Percentiles rank a stretch among this genome's conserved stretches.
Conservation (phyloP, 2,113 vertebrate species). For the Sinocyclocheilus anophthalmus region DNA sequence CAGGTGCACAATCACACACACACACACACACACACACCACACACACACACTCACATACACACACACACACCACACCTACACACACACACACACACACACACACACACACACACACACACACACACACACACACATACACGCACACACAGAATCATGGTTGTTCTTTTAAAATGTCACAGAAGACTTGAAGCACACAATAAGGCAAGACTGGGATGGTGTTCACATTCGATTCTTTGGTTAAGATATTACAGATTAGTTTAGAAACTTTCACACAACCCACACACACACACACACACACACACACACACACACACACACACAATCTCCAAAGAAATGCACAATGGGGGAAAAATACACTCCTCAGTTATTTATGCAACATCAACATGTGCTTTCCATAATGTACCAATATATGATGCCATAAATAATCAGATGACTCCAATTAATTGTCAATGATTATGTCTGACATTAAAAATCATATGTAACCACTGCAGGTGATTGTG, state of each 20-base stretch:
- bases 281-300: too few relatives aligned
- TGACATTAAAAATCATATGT: not conserved
- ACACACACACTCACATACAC: too few relatives aligned
- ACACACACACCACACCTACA: not conserved
- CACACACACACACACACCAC: too few relatives aligned
- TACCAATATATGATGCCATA: not conserved
- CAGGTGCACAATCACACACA: not conserved
- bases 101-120: not conserved
- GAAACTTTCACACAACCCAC: too few relatives aligned
- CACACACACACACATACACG: not conserved
- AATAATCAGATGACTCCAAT: not conserved
- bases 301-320: too few relatives aligned
- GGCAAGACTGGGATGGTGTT: conserved; percentile 8
- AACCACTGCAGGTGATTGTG: not conserved
- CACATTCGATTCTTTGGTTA: conserved; percentile 36
- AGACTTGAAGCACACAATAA: not conserved
- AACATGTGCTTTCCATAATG: not conserved
- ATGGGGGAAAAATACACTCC: not conserved
- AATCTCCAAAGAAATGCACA: not conserved
- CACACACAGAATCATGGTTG: not conserved
- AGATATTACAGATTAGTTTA: conserved; percentile 14
- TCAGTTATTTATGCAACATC: not conserved
- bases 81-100: not conserved
- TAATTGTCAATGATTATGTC: not conserved
- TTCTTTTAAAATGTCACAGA: conserved; percentile 12